A percentile compares a stretch with the other conserved stretches of the same genome.
These are phyloP conservation scores for Nephrocerus scutellatus DNA, from an alignment of 2,888 invertebrate genomes.

Conservation along the genomic window DNA sequence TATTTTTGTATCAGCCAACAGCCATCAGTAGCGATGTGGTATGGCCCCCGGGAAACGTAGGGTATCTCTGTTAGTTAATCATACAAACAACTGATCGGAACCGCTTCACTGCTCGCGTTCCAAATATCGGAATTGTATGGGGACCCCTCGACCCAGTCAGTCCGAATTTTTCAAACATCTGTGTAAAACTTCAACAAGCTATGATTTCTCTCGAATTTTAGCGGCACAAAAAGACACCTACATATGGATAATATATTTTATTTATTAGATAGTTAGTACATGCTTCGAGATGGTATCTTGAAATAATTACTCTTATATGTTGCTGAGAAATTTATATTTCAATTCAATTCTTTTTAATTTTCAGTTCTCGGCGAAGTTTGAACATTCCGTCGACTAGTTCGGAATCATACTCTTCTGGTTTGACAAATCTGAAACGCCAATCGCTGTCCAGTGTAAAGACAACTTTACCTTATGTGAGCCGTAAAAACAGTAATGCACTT, in stretches of 20 bases:
- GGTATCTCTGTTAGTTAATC: too few relatives aligned
- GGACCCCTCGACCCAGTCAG: too few relatives aligned
- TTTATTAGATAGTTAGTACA: neutral
- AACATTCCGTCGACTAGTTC: constrained; percentile 35
- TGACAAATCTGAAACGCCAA: constrained; percentile 31
- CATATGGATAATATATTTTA: constrained; percentile 13
- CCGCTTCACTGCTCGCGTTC: too few relatives aligned
- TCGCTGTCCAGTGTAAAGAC: constrained; percentile 25
- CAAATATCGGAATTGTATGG: too few relatives aligned
- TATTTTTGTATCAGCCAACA: too few relatives aligned
- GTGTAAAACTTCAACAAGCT: too few relatives aligned
- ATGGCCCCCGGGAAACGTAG: too few relatives aligned
- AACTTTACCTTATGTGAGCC: constrained; percentile 15
- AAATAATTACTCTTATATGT: neutral
- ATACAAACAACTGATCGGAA: too few relatives aligned
- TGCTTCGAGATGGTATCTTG: neutral
- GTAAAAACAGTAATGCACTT: neutral
- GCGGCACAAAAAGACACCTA: too few relatives aligned
- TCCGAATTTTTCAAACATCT: too few relatives aligned
- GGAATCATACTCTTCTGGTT: constrained; percentile 16
- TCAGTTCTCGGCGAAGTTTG: constrained; percentile 38
- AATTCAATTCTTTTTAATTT: neutral
- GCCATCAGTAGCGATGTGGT: too few relatives aligned
- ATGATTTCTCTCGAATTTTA: too few relatives aligned
- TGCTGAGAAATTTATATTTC: neutral